Base-by-base conservation (phyloP, 1,140 invertebrate species). In the Saccostrea cuccullata region DNA sequence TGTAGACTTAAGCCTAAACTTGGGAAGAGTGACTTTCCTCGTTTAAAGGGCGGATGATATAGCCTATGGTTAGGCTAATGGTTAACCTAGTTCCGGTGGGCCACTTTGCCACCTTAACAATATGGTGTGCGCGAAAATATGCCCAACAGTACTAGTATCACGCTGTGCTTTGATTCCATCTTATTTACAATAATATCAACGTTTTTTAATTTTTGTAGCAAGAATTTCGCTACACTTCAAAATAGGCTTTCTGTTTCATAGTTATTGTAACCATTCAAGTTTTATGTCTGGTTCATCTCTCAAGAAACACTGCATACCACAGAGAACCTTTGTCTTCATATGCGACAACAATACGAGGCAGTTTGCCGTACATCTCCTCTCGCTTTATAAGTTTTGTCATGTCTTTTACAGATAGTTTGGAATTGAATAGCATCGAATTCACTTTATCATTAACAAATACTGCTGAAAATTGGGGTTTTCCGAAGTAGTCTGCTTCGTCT, bases 391-490 rank as follows among this genome's bases (percentile, higher is more conserved):
- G 82, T 36, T 36, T 86, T 13, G 88, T 70, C 30, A 92, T 64
- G 20, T 90, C 88, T 8, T 87, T 85, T 82, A 90, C 55, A 6
- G 86, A 47, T 6, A 92, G 82, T 17, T 88, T 88, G 17, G 86
- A 84, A 56, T 91, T 90, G 73, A 93, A 93, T 0, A 92, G 73
- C 91, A 92, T 92, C 56, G 88, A 89, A 36, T 87, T 88, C 20
- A 86, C 87, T 23, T 86, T 90, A 23, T 91, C 91, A 70, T 92
- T 92, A 13, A 91, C 91, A 87, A 92, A 94, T 17, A 94, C 89
- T 26, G 92, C 93, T 15, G 93, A 93, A 85, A 94, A 93, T 60
- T 88, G 84, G 4, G 92, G 91, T 83, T 90, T 93, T n/a, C 91
- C 91, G 15, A 92, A 89, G 55, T 92, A 88, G 55, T 91, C 88